phyloP scores from a whole-genome alignment of 2,113 vertebrate species.

The Kobus ellipsiprymnus region DNA sequence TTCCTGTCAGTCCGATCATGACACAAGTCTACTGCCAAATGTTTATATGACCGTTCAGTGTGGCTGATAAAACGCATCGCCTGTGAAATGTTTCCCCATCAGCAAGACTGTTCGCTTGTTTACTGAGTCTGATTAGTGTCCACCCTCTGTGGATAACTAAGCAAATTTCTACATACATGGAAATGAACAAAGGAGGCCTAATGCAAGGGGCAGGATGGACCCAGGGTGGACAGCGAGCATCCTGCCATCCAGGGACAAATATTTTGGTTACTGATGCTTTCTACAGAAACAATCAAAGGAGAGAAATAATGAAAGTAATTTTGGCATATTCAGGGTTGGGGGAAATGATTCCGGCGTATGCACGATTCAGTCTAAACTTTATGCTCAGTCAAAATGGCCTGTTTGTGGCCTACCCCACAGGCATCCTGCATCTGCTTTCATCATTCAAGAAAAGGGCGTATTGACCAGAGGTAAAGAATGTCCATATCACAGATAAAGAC shows the following conservation, averaged over 20 bases:
- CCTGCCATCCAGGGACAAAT: neutral
- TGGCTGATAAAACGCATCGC: neutral
- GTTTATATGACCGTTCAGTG: neutral
- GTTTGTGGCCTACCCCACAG: neutral
- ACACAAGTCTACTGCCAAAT: neutral
- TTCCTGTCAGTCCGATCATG: neutral
- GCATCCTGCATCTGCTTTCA: neutral
- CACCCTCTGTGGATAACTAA: neutral
- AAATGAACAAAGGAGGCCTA: neutral
- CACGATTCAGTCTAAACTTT: neutral
- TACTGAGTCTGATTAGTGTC: neutral
- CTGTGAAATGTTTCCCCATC: neutral
- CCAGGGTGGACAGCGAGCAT: neutral
- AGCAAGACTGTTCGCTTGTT: neutral
- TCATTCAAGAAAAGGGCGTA: neutral
- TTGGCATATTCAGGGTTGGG: neutral
- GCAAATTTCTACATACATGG: neutral
- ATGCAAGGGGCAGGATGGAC: neutral
- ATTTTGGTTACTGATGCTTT: neutral
- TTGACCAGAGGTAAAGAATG: neutral
- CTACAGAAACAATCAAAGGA: neutral
- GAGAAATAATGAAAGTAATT: neutral
- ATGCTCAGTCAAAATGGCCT: neutral
- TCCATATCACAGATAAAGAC: neutral
- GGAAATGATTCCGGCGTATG: no score